Conservation (phyloP, 2,888 invertebrate genomes). For the Gortyna flavago region DNA sequence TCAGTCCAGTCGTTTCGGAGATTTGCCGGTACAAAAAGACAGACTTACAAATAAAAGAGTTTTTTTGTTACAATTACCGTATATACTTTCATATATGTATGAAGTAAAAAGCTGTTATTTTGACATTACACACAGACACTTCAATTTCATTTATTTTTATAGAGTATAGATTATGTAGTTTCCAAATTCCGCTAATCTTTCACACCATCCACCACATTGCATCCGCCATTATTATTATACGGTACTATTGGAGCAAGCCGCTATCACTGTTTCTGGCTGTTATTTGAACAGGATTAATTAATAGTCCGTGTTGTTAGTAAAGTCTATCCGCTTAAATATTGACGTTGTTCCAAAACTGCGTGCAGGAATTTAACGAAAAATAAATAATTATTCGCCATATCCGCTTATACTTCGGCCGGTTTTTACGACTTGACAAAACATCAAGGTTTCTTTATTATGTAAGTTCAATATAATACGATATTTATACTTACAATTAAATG, state of each 20-base stretch:
- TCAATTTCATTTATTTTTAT: too few relatives aligned
- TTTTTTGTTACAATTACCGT: too few relatives aligned
- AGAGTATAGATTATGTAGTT: neutral
- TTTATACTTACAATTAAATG: neutral
- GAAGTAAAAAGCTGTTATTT: too few relatives aligned
- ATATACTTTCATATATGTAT: too few relatives aligned
- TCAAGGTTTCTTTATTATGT: too few relatives aligned
- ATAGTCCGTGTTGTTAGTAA: conserved; percentile 33
- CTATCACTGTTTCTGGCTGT: conserved; percentile 58
- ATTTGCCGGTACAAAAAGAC: too few relatives aligned
- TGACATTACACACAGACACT: too few relatives aligned
- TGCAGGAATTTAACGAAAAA: neutral
- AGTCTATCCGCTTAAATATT: neutral
- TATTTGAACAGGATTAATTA: conserved; percentile 62
- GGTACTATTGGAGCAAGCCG: conserved; percentile 28
- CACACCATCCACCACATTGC: conserved; percentile 27
- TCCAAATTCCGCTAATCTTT: conserved; percentile 27
- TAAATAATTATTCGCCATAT: neutral
- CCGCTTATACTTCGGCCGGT: neutral
- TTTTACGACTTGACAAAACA: neutral
- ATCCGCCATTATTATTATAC: conserved; percentile 48
- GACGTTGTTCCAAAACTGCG: neutral
- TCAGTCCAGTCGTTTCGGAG: too few relatives aligned
- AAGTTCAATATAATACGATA: too few relatives aligned
- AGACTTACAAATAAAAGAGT: too few relatives aligned